A percentile compares a stretch with the other conserved stretches of the same genome.
Evolutionary conservation across 2,113 vertebrate species (phyloP).

Genomic region (Copsychus sechellarum): DNA sequence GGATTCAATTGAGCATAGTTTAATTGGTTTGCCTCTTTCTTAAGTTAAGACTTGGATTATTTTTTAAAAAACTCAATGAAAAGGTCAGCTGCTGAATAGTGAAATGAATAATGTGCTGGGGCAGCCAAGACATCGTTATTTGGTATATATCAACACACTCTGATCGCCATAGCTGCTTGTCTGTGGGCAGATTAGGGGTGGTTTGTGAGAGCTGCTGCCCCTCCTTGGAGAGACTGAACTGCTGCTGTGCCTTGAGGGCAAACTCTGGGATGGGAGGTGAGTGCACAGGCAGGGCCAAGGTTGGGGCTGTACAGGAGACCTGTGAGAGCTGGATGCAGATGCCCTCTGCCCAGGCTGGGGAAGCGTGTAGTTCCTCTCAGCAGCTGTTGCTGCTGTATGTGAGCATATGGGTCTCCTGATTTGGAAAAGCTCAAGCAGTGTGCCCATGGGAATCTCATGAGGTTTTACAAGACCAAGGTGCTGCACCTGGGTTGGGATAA

Average conservation of each 20-base stretch:
- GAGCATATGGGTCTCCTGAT: not conserved
- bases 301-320: not conserved
- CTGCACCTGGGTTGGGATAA: not conserved
- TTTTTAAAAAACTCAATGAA: not conserved
- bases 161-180: fast-evolving
- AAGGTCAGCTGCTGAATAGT: not conserved
- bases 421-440: not conserved
- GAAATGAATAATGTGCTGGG: not conserved
- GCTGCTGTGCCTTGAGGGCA: not conserved
- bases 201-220: not conserved
- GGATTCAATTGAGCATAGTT: not conserved
- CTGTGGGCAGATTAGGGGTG: not conserved
- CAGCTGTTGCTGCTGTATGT: not conserved
- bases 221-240: not conserved
- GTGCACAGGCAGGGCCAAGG: not conserved
- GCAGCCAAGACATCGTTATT: not conserved
- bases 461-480: not conserved
- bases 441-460: not conserved
- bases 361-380: not conserved
- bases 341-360: not conserved
- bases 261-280: not conserved
- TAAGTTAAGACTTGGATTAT: not conserved
- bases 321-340: not conserved
- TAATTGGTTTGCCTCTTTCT: not conserved
- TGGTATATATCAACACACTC: not conserved